Conservation (phyloP, 2,888 invertebrate genomes). For the Endotricha flammealis region DNA sequence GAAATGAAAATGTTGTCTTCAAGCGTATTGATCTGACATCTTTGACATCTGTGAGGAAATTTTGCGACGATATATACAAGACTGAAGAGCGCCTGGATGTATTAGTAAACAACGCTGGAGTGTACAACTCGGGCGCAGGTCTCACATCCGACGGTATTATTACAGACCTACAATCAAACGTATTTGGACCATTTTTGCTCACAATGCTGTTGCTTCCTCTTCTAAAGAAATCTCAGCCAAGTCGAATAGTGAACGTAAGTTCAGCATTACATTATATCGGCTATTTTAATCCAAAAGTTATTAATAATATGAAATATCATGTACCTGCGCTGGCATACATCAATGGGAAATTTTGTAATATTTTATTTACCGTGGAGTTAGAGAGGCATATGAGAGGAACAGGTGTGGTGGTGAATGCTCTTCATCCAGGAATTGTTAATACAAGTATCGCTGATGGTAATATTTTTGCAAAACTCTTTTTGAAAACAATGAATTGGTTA, state of each 20-base stretch:
- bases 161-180: slow-evolving; percentile 74
- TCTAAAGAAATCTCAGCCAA: slow-evolving; percentile 28
- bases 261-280: slow-evolving; percentile 62
- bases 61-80: background rate
- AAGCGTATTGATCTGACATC: background rate
- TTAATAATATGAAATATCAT: slow-evolving; percentile 25
- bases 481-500: background rate
- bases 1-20: background rate
- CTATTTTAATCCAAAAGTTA: slow-evolving; percentile 20
- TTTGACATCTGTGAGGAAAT: background rate
- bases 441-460: slow-evolving; percentile 26
- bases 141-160: slow-evolving; percentile 71
- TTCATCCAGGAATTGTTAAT: slow-evolving; percentile 88
- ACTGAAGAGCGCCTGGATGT: slow-evolving; percentile 2
- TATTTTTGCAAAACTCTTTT: background rate
- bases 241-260: slow-evolving; percentile 63
- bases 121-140: background rate
- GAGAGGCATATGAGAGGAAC: slow-evolving; percentile 81
- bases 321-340: slow-evolving; percentile 23
- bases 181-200: slow-evolving; percentile 80
- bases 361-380: slow-evolving; percentile 82
- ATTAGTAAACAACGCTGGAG: slow-evolving; percentile 4
- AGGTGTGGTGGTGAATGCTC: slow-evolving; percentile 84
- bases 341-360: slow-evolving; percentile 76
- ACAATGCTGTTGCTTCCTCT: slow-evolving; percentile 36